A percentile compares a stretch with the other conserved stretches of the same genome.
Conservation (phyloP, 1,140 invertebrate genomes). For the Amyelois transitella region DNA sequence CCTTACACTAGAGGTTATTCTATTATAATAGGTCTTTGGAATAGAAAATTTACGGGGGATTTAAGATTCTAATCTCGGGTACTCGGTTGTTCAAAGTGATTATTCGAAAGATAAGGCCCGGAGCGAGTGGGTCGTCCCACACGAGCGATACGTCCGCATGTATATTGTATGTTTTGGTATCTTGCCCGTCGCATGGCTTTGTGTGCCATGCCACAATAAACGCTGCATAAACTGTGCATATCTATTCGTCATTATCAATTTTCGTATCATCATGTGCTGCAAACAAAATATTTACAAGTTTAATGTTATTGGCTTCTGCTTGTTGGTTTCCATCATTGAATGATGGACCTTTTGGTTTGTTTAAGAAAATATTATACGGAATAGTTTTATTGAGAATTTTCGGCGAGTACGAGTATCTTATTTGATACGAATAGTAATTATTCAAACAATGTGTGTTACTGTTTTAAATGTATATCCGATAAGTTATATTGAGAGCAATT, state of each 20-base stretch:
- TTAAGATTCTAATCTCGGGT: conserved; percentile 65
- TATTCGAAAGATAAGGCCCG: conserved; percentile 52
- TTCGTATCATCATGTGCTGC: background rate
- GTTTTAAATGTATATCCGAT: too few relatives aligned
- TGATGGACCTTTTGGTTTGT: too few relatives aligned
- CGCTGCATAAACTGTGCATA: background rate
- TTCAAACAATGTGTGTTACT: too few relatives aligned
- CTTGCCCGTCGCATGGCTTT: conserved; percentile 1
- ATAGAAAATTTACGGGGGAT: conserved; percentile 70
- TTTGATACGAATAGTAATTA: too few relatives aligned
- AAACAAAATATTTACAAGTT: background rate
- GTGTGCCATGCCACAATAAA: background rate
- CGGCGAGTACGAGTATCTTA: too few relatives aligned
- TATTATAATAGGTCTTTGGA: conserved; percentile 57
- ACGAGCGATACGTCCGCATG: conserved; percentile 29
- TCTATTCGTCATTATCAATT: background rate
- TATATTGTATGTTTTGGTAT: conserved; percentile 15
- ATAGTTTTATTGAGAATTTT: too few relatives aligned
- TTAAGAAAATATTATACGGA: too few relatives aligned
- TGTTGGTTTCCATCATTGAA: background rate
- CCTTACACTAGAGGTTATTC: conserved; percentile 54
- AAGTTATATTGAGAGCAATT: too few relatives aligned
- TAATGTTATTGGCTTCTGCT: background rate
- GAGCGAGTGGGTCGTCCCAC: conserved; percentile 53
- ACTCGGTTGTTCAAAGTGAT: conserved; percentile 71